Base-by-base conservation (phyloP, 2,888 invertebrate genomes). In the Lysandra bellargus region DNA sequence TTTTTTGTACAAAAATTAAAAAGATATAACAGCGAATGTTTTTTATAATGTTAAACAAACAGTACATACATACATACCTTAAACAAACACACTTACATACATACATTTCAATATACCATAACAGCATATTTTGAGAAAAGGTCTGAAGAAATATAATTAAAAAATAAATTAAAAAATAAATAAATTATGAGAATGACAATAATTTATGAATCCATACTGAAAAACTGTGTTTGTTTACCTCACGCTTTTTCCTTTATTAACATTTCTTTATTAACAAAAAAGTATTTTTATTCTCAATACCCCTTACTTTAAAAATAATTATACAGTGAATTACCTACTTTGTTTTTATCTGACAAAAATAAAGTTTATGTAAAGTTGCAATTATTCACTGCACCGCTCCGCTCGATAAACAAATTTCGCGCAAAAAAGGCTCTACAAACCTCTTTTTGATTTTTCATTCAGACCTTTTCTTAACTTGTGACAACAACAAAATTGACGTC, bases 31-130 rank as follows among this genome's bases (percentile, higher is more conserved):
- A 69, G 4, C 14, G 30, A 33, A 12, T 64, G 5, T 37, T 17
- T 14, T 33, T 69, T 69, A 33, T 33, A 49, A 49, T 49, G 2
- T 49, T 49, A 14, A 69, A 69, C 69, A 69, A 69, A 69, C 69
- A 69, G 69, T 69, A 74, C 74, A 74, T 74, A 44, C 74, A 74
- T 74, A 74, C 74, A 74, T 44, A 14, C 9, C 37, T 72, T 74
- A 23, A 40, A 74, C 74, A 74, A 74, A 74, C 74, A 74, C 17
- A 74, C 74, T 30, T 74, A 74, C 74, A 74, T 30, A 14, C 40
- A 74, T 44, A 74, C 74, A 73, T 17, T 40, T 30, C 7, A 37
- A 44, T n/a, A 44, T 73, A 40, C 7, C 37, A 40, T 73, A n/a
- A 44, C 30, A 44, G 23, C 44, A 44, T 44, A 23, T 23, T 23